Evolutionary conservation across 2,113 vertebrate genomes (phyloP).

Genomic region (Perca fluviatilis): DNA sequence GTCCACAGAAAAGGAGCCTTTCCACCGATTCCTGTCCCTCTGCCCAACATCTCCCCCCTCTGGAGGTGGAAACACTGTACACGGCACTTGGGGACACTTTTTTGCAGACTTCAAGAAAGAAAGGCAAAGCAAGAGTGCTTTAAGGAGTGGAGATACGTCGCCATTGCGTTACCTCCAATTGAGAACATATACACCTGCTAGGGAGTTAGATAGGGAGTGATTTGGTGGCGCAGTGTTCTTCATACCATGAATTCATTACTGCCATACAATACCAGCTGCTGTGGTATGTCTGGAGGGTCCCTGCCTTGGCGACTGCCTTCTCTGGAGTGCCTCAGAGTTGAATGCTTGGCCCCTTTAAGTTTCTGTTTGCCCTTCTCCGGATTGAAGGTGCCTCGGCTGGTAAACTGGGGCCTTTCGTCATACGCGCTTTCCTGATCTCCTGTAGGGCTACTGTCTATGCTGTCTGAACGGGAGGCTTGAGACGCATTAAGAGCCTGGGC

Average conservation of each 20-base stretch:
- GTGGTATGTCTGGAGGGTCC: conserved; percentile 86
- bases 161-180: conserved; percentile 20
- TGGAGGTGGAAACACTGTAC: conserved; percentile 57
- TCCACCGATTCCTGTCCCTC: conserved; percentile 35
- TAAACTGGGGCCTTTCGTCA: conserved; percentile 90
- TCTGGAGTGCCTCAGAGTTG: conserved; percentile 85
- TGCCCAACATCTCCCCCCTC: conserved; percentile 13
- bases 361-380: conserved; percentile 95
- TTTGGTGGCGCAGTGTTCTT: conserved; percentile 75
- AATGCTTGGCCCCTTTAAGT: conserved; percentile 89
- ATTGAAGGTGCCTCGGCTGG: conserved; percentile 94
- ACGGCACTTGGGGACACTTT: conserved; percentile 76
- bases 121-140: conserved; percentile 67
- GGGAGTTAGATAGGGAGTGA: conserved; percentile 48
- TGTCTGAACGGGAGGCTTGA: conserved; percentile 32
- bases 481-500: conserved; percentile 62
- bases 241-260: conserved; percentile 98
- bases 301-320: conserved; percentile 84
- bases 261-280: conserved; percentile 89
- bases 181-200: conserved; percentile 30
- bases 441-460: conserved; percentile 54
- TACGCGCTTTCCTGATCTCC: conserved; percentile 75
- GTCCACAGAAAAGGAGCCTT: conserved; percentile 51
- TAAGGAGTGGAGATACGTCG: conserved; percentile 52
- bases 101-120: conserved; percentile 62